phyloP scores from a whole-genome alignment of 2,113 vertebrate genomes.

The Dissostichus mawsoni region DNA sequence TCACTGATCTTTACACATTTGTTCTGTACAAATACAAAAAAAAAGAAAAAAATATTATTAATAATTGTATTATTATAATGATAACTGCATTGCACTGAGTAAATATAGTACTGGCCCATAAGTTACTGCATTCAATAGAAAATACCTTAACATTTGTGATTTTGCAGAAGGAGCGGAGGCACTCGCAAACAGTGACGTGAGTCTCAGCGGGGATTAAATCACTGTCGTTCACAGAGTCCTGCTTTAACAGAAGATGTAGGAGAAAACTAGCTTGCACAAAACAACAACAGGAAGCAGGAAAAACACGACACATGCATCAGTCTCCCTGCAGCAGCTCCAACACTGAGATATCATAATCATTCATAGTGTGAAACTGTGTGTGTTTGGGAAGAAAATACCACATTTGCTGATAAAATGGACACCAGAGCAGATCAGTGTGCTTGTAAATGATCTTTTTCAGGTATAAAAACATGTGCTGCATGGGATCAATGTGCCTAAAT shows the following conservation, averaged over 20 bases:
- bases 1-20: conserved; percentile 86
- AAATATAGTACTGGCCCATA: conserved; percentile 88
- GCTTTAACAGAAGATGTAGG: conserved; percentile 44
- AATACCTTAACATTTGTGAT: conserved; percentile 75
- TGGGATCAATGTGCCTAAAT: not conserved
- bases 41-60: conserved; percentile 75
- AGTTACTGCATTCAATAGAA: conserved; percentile 88
- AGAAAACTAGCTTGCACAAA: conserved; percentile 46
- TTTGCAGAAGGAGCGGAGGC: conserved; percentile 69
- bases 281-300: conserved; percentile 27
- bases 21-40: conserved; percentile 89
- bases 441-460: conserved; percentile 6
- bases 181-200: conserved; percentile 49
- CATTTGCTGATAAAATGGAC: no score
- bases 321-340: conserved; percentile 24
- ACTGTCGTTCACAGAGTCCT: conserved; percentile 31
- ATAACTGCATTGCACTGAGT: conserved; percentile 89
- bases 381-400: no score
- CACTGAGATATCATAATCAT: not conserved
- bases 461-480: not conserved
- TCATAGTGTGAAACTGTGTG: no score
- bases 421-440: conserved; percentile 29
- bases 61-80: conserved; percentile 83
- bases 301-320: conserved; percentile 40
- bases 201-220: not conserved